Conservation (phyloP, 2,888 invertebrate species). For the Spodoptera exigua region DNA sequence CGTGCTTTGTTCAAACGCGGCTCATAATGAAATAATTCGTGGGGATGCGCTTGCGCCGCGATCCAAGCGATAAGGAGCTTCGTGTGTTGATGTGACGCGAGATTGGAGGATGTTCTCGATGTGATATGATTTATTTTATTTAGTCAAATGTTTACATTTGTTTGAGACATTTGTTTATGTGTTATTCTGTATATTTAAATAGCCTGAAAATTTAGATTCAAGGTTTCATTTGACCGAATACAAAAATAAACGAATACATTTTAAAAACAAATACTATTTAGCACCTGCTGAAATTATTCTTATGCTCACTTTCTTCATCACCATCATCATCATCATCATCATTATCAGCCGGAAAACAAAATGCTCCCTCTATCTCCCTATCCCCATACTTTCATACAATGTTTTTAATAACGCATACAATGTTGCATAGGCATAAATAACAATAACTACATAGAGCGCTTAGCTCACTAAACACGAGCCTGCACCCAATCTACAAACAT, state of each 20-base stretch:
- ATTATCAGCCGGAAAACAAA: too few species aligned
- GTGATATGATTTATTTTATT: slow-evolving; percentile 30
- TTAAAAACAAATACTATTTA: too few species aligned
- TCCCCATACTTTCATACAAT: too few species aligned
- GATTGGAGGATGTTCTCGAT: slow-evolving; percentile 27
- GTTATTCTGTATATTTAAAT: not conserved
- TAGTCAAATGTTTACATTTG: not conserved
- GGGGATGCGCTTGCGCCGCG: slow-evolving; percentile 69
- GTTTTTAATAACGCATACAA: not conserved
- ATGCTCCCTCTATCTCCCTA: too few species aligned
- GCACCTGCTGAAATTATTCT: too few species aligned
- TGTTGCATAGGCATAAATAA: not conserved
- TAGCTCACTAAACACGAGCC: slow-evolving; percentile 24
- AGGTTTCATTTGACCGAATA: too few species aligned
- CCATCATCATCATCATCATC: too few species aligned
- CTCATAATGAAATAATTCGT: slow-evolving; percentile 81
- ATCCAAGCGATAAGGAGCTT: slow-evolving; percentile 64
- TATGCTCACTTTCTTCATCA: too few species aligned
- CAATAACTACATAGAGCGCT: not conserved
- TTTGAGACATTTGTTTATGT: not conserved
- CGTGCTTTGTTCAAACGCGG: slow-evolving; percentile 69
- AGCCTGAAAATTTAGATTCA: too few species aligned
- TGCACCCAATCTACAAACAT: slow-evolving; percentile 53
- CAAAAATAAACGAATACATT: too few species aligned
- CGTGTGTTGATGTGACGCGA: slow-evolving; percentile 46